Evolutionary conservation across 2,797 vertebrate genomes (phyloP), one percentile per base, ranked within the genome.

Genomic region (Sebastes melanostomus): DNA sequence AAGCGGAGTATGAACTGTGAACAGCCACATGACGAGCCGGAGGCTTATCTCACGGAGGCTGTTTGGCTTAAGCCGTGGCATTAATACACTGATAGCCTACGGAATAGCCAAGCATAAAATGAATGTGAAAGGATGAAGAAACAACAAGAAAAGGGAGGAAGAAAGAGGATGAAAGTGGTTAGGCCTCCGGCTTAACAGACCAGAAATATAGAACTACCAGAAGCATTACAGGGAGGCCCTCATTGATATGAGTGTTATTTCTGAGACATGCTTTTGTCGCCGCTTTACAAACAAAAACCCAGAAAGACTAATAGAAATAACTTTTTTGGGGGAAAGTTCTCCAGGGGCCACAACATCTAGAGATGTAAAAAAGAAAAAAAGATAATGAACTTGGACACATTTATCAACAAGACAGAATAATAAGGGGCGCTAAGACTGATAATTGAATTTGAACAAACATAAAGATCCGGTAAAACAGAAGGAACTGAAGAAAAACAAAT

Each of bases 31-130:
- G 94, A 95, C 94, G 89, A 94, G 93, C 91, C 75, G 72, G 59
- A 85, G 92, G 95, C 96, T 96, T 96, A 96, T 96, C 96, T 96
- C 91, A 77, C 92, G 36, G 92, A 95, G 95, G 95, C 95, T 95
- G 95, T 96, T 96, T 95, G 95, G 95, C 94, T 96, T 96, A 96
- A 96, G 95, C 96, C 94, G 77, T 89, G 86, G 96, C 94, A 95
- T 96, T 96, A 96, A 96, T 96, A 96, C 95, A 95, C 95, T 95
- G 95, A 96, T 96, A 96, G 95, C 94, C 95, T 90, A 94, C 95
- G 95, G 93, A 95, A 96, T 96, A 96, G 95, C 95, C 96, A 96
- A 96, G 96, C 96, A 96, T 96, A 96, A 96, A 96, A 96, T 96
- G 96, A 96, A 96, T 95, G 95, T 95, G 91, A 96, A 95, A 95